Base-by-base conservation (phyloP, 1,140 invertebrate species). In the Eciton burchellii region DNA sequence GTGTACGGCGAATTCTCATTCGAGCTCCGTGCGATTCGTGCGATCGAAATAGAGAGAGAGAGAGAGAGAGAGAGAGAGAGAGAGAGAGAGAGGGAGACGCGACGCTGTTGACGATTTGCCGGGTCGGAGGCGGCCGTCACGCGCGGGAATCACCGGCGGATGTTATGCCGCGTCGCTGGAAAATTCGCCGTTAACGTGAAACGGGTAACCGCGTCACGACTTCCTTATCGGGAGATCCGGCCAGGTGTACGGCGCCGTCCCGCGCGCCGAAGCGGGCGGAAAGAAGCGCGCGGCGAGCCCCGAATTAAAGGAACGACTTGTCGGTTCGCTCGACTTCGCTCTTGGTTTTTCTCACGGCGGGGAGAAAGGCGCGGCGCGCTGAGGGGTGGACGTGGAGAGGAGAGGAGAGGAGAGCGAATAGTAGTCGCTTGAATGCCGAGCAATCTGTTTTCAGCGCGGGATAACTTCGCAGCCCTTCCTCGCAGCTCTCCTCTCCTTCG, bases 281-380 rank as follows among this genome's bases (percentile, higher is more conserved):
- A 83, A 88, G 84, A 82, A 85, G 77, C 68, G 84, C 84, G 59
- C 86, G 56, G 76, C 73, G 68, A 89, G 87, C 63, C 85, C 35
- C 35, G 91, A 93, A 93, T 93, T 92, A 93, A 93, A 92, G 88
- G 91, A 91, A 93, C 91, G 92, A 92, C 93, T 93, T 93, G 92
- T 93, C 91, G 91, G 92, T 91, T 92, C 89, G 91, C 91, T n/a
- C 90, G 91, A 90, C 88, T 92, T 89, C 41, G 47, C 74, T 77
- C 83, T 57, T 62, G 60, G 71, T 84, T 84, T 87, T 88, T 86
- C 86, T 88, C 70, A 81, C 74, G 84, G 47, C 84, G 83, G 81
- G 73, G 43, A 71, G 66, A 66, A 45, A 70, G 63, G 35, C 35
- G 6, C 47, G 63, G 66, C 52, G 43, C 45, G 56, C 68, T n/a